phyloP scores from a whole-genome alignment of 2,888 invertebrate species.

The Apomyelois bistriatella region DNA sequence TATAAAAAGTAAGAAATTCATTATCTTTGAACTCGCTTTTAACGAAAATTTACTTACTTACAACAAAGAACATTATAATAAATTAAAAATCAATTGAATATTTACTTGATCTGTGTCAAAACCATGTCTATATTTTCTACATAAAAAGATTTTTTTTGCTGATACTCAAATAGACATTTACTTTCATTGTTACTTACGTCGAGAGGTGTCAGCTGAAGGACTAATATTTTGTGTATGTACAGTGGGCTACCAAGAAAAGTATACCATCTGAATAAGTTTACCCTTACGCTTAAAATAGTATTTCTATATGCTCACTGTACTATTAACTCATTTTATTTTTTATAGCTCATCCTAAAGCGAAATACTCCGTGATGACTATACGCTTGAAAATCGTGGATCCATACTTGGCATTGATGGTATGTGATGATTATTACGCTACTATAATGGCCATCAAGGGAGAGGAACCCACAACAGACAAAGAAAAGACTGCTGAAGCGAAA shows the following conservation, averaged over 20 bases:
- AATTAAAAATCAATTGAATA: too few relatives aligned
- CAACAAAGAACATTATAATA: background rate
- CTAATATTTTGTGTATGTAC: too few relatives aligned
- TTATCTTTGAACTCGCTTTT: background rate
- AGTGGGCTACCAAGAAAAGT: too few relatives aligned
- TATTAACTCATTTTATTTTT: constrained; percentile 22
- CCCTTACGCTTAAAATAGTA: too few relatives aligned
- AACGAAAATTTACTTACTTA: constrained; percentile 4
- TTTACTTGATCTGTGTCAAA: too few relatives aligned
- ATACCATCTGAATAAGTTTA: too few relatives aligned
- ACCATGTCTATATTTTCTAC: too few relatives aligned
- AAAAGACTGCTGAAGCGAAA: constrained; percentile 38
- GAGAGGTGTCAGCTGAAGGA: too few relatives aligned
- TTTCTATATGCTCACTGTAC: constrained; percentile 26
- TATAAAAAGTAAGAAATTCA: constrained; percentile 28
- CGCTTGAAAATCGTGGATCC: constrained; percentile 49
- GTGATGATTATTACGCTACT: constrained; percentile 36
- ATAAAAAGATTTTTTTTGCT: too few relatives aligned
- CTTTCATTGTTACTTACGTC: too few relatives aligned
- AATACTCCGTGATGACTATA: constrained; percentile 28
- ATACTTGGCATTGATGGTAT: constrained; percentile 52
- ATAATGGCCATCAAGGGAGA: constrained; percentile 46
- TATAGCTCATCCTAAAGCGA: background rate
- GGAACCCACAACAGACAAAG: constrained; percentile 33
- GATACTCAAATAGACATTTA: too few relatives aligned